Evolutionary conservation across 2,888 invertebrate species (phyloP).

Genomic region (Stramonita haemastoma): DNA sequence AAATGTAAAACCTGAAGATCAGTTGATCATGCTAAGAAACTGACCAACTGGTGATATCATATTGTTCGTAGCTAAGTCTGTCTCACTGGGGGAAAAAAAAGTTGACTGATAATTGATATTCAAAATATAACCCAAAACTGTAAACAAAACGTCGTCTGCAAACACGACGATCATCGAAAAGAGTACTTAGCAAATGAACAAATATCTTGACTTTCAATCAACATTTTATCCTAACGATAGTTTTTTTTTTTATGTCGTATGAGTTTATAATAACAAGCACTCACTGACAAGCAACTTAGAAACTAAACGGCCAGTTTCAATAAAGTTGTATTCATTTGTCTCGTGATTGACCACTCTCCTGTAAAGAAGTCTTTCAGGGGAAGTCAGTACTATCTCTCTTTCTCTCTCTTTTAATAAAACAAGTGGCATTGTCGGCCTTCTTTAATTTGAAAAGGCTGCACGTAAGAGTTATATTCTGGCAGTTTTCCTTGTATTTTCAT

Average conservation of each 20-base stretch:
- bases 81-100: no score
- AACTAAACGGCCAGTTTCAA: not conserved
- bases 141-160: not conserved
- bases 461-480: not conserved
- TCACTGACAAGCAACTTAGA: not conserved
- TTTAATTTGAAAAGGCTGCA: not conserved
- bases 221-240: no score
- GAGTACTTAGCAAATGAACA: no score
- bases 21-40: no score
- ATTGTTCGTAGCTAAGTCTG: no score
- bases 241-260: not conserved
- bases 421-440: not conserved
- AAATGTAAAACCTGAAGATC: no score
- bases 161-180: not conserved
- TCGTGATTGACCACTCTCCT: constrained; percentile 31
- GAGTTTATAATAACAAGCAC: not conserved
- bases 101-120: no score
- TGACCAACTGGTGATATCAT: no score
- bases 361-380: constrained; percentile 5
- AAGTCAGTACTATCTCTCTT: not conserved
- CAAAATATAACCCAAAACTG: no score
- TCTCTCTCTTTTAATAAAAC: not conserved
- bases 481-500: not conserved
- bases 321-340: constrained; percentile 10
- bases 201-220: no score